These are phyloP conservation scores for Eurypyga helias DNA, from an alignment of 2,113 vertebrate genomes.

Conservation along the genomic window DNA sequence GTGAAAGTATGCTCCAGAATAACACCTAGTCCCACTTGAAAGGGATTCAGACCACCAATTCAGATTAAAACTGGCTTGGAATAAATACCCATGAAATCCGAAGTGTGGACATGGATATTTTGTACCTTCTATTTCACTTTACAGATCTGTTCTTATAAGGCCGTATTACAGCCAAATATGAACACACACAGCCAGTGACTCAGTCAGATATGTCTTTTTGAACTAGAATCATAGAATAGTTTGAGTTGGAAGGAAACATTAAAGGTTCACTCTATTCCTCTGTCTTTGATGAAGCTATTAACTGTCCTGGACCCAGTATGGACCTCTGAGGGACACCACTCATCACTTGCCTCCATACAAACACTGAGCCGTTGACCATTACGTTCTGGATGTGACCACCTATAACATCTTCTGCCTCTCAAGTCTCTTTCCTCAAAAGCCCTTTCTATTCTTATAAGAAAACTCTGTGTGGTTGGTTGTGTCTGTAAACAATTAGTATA, in stretches of 20 bases:
- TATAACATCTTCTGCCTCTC: neutral
- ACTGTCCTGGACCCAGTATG: neutral
- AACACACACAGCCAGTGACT: neutral
- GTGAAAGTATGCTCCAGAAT: neutral
- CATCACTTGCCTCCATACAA: neutral
- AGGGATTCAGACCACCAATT: neutral
- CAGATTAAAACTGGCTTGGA: neutral
- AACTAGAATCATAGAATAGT: neutral
- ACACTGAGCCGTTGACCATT: neutral
- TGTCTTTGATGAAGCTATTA: neutral
- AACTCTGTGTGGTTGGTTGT: neutral
- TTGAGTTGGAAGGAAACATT: neutral
- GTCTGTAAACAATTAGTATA: neutral
- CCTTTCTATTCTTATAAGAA: neutral
- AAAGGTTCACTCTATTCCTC: too few relatives aligned
- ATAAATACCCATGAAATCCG: neutral
- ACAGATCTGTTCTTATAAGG: neutral
- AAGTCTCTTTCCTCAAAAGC: rapidly evolving
- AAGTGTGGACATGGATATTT: neutral
- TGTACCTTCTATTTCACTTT: neutral
- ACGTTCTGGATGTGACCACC: neutral
- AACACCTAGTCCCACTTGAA: neutral
- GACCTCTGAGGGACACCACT: neutral
- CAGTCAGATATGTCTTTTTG: neutral
- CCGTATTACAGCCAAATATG: neutral